These are phyloP conservation scores for Myotis lucifugus DNA, from an alignment of 2,113 vertebrate species.

Conservation along the genomic window DNA sequence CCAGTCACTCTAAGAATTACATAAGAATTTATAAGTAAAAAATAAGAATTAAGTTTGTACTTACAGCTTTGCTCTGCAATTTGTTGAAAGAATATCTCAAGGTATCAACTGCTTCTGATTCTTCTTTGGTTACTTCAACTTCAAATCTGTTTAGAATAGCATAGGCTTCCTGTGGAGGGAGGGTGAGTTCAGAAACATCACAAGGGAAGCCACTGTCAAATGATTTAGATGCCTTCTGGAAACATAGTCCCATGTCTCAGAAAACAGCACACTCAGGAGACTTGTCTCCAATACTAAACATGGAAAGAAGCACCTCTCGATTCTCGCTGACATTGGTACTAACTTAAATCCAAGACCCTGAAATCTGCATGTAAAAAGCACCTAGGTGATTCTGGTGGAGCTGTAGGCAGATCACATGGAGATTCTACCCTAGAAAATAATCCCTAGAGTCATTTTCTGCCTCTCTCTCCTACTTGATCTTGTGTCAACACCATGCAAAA, in stretches of 20 bases:
- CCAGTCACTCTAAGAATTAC: not conserved
- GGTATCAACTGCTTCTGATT: constrained; percentile 87
- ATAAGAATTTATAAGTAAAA: not conserved
- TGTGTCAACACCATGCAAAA: not conserved
- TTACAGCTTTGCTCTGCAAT: constrained; percentile 88
- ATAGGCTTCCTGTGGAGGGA: constrained; percentile 87
- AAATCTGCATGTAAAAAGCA: not conserved
- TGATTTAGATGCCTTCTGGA: not conserved
- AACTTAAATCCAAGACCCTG: not conserved
- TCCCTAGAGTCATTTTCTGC: not conserved
- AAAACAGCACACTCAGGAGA: not conserved
- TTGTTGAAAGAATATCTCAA: constrained; percentile 87
- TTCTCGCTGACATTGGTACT: not conserved
- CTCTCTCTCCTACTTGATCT: not conserved
- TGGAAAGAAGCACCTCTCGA: not conserved
- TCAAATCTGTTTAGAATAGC: constrained; percentile 87
- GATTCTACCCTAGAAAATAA: not conserved
- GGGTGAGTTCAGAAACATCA: constrained; percentile 37
- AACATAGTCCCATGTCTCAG: not conserved
- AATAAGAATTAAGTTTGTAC: constrained; percentile 69
- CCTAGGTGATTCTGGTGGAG: not conserved
- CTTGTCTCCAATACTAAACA: not conserved
- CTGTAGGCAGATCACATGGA: not conserved
- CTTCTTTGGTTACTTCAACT: constrained; percentile 87
- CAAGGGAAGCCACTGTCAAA: not conserved